Conservation (phyloP, 2,888 invertebrate genomes). For the Epistrophella euchroma region DNA sequence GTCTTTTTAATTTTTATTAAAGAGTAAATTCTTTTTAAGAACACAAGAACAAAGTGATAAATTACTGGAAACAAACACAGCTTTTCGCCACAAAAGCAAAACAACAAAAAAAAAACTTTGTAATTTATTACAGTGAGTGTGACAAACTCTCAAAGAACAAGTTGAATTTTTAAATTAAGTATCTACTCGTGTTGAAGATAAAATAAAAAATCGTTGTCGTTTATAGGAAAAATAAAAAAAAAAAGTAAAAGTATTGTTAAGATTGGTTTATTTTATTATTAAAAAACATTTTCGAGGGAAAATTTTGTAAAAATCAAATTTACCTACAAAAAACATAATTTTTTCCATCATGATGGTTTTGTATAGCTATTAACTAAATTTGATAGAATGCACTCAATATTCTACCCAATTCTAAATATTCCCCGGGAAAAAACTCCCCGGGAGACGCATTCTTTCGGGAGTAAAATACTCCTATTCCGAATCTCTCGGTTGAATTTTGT, state of each 20-base stretch:
- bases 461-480: no score
- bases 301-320: no score
- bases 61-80: constrained; percentile 13
- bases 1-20: not conserved
- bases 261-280: no score
- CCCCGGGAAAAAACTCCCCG: no score
- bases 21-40: constrained; percentile 8
- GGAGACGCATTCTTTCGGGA: no score
- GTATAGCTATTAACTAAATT: no score
- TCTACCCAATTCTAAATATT: no score
- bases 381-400: no score
- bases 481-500: no score
- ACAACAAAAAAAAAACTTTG: not conserved
- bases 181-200: not conserved
- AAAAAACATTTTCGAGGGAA: no score
- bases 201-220: not conserved
- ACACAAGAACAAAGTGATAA: constrained; percentile 23
- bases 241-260: not conserved
- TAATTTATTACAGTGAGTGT: constrained; percentile 2
- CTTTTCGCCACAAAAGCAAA: not conserved
- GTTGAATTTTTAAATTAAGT: constrained; percentile 27
- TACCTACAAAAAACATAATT: no score
- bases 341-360: no score
- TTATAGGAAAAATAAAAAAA: not conserved
- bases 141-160: constrained; percentile 1